Conservation (phyloP, 1,140 invertebrate genomes). For the Bombus fervidus region DNA sequence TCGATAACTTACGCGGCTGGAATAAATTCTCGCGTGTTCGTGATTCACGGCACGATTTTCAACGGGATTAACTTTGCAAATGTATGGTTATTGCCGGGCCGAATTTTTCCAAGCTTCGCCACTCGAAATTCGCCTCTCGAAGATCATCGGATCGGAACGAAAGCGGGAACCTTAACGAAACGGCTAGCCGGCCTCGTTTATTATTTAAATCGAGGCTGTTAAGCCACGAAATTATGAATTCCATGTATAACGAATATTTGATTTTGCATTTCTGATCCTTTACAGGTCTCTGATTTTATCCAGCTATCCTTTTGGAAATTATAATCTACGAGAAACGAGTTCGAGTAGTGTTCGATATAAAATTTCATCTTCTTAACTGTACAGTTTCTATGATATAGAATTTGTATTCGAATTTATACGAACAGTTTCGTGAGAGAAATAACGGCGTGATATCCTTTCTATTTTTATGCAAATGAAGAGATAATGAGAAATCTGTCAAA, state of each 20-base stretch:
- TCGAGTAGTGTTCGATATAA: background rate
- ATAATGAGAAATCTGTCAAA: background rate
- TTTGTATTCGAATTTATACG: background rate
- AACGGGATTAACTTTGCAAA: constrained; percentile 27
- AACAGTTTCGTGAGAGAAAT: background rate
- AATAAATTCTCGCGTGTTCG: constrained; percentile 20
- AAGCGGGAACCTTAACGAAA: no score
- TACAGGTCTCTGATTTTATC: no score
- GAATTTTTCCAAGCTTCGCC: background rate
- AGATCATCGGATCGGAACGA: background rate
- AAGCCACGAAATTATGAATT: background rate
- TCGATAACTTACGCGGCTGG: background rate
- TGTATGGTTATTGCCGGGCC: constrained; percentile 9
- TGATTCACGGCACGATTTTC: constrained; percentile 2
- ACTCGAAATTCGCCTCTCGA: background rate
- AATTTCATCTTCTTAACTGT: background rate
- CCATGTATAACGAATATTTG: background rate
- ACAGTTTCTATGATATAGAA: background rate
- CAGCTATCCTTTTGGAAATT: no score
- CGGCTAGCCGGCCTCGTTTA: background rate
- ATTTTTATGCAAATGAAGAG: background rate
- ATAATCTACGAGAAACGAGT: no score
- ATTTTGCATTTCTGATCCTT: background rate
- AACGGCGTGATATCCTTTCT: background rate
- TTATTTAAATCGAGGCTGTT: background rate